A percentile compares a stretch with the other conserved stretches of the same genome.
Evolutionary conservation across 2,113 vertebrate species (phyloP).

Genomic region (cattle (Bos taurus)): ARS-UCD2.0 NC_037333.1:69957501-69958000

Average conservation of each 20-base stretch:
- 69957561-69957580: neutral
- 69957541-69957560: neutral
- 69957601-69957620: neutral
- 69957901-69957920: neutral
- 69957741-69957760: neutral
- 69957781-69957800: neutral
- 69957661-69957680: neutral
- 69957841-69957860: neutral
- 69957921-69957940: neutral
- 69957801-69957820: neutral
- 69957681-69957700: neutral
- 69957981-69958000: neutral
- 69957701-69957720: fast-evolving
- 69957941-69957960: neutral
- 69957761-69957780: neutral
- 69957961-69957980: neutral
- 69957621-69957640: neutral
- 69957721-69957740: neutral
- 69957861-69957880: neutral
- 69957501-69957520: neutral
- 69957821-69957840: neutral
- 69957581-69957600: neutral
- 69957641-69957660: neutral
- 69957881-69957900: neutral
- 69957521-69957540: neutral